Evolutionary conservation across 2,888 invertebrate genomes (phyloP).

Genomic region (Drosophila mimica): DNA sequence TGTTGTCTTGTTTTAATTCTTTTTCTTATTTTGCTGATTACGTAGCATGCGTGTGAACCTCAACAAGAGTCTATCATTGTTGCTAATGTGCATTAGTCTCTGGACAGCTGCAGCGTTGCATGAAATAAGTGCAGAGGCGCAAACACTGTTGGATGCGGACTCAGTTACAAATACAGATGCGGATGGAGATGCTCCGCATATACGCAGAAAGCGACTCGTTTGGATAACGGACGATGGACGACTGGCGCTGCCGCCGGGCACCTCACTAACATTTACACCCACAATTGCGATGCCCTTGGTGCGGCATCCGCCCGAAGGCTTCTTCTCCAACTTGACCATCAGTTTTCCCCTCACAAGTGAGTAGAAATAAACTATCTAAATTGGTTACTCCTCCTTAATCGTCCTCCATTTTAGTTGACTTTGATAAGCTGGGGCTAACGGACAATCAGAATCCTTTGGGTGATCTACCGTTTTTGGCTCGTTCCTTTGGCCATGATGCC

Average conservation of each 20-base stretch:
- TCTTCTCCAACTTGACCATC: slow-evolving; percentile 93
- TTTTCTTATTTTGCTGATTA: slow-evolving; percentile 10
- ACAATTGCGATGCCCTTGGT: slow-evolving; percentile 93
- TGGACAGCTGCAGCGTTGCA: slow-evolving; percentile 34
- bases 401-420: slow-evolving; percentile 88
- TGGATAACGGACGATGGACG: slow-evolving; percentile 95
- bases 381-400: slow-evolving; percentile 24
- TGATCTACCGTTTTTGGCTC: slow-evolving; percentile 90
- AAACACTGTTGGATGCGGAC: slow-evolving; percentile 40
- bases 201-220: slow-evolving; percentile 92
- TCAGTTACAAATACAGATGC: slow-evolving; percentile 25
- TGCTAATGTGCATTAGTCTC: slow-evolving; percentile 38
- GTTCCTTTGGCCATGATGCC: slow-evolving; percentile 91
- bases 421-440: slow-evolving; percentile 93
- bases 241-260: slow-evolving; percentile 93
- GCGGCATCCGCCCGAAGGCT: slow-evolving; percentile 93
- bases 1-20: slow-evolving; percentile 51
- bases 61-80: slow-evolving; percentile 7
- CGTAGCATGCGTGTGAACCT: slow-evolving; percentile 44
- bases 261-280: slow-evolving; percentile 91
- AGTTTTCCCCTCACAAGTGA: slow-evolving; percentile 94
- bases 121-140: slow-evolving; percentile 45
- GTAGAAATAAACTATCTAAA: slow-evolving; percentile 82
- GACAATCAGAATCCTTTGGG: slow-evolving; percentile 95
- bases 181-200: slow-evolving; percentile 86